These are phyloP conservation scores for Andrena bicolor DNA, from an alignment of 2,888 invertebrate species.

Conservation along the genomic window DNA sequence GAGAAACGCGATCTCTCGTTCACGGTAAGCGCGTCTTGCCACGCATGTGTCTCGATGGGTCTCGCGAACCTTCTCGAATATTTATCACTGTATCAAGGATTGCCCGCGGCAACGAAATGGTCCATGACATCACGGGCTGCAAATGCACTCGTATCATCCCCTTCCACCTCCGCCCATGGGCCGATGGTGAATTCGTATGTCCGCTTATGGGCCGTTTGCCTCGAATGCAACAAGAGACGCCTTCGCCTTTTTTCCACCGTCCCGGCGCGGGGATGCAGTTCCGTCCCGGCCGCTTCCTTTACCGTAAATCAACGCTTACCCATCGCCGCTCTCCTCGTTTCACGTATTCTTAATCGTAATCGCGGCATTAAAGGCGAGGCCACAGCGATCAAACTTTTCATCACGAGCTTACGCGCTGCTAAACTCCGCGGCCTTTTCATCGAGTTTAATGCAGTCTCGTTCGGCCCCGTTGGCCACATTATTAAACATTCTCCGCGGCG, in stretches of 20 bases:
- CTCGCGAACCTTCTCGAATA: slow-evolving; percentile 40
- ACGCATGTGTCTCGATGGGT: slow-evolving; percentile 20
- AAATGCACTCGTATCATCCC: slow-evolving; percentile 69
- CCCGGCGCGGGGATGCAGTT: not conserved
- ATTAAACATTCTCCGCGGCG: slow-evolving; percentile 12
- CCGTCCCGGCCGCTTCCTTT: slow-evolving; percentile 26
- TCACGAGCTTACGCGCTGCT: not conserved
- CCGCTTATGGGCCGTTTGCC: slow-evolving; percentile 60
- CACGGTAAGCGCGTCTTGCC: not conserved
- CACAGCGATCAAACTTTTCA: slow-evolving; percentile 9
- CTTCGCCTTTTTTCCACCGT: not conserved
- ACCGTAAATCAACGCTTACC: slow-evolving; percentile 38
- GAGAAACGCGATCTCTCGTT: slow-evolving; percentile 58
- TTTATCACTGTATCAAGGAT: slow-evolving; percentile 61
- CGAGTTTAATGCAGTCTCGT: slow-evolving; percentile 21
- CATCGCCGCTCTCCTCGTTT: slow-evolving; percentile 7
- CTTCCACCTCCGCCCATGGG: slow-evolving; percentile 27
- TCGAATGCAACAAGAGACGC: slow-evolving; percentile 17
- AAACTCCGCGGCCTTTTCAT: slow-evolving; percentile 18
- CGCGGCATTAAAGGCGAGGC: slow-evolving; percentile 6
- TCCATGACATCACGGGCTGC: slow-evolving; percentile 78
- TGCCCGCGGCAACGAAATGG: slow-evolving; percentile 64
- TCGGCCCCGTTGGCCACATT: slow-evolving; percentile 22
- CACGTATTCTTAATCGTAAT: slow-evolving; percentile 10
- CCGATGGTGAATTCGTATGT: slow-evolving; percentile 53